These are phyloP conservation scores for Iselma pallidipennis DNA, from an alignment of 2,888 invertebrate species.

Conservation along the genomic window DNA sequence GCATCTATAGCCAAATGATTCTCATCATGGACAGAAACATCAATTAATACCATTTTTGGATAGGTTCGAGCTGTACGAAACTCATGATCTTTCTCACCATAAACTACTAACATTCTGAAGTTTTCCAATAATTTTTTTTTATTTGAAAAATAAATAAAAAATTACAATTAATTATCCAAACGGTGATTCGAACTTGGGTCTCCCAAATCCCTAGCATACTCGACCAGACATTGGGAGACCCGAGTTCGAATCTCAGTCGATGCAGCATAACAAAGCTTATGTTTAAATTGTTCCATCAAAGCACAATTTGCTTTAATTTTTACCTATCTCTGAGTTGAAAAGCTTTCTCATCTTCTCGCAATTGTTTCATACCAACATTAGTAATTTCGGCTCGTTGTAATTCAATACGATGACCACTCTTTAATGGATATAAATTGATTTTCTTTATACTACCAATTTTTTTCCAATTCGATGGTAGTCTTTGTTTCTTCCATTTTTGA, in stretches of 20 bases:
- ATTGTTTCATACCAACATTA: slow-evolving; percentile 44
- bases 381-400: slow-evolving; percentile 46
- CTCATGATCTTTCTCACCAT: slow-evolving; percentile 51
- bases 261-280: too few species aligned
- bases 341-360: slow-evolving; percentile 33
- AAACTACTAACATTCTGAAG: slow-evolving; percentile 55
- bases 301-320: too few species aligned
- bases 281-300: too few species aligned
- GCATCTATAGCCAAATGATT: slow-evolving; percentile 55
- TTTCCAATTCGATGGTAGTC: slow-evolving; percentile 47
- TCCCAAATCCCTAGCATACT: too few species aligned
- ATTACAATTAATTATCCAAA: too few species aligned
- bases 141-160: too few species aligned
- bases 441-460: slow-evolving; percentile 47
- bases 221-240: too few species aligned
- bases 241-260: too few species aligned
- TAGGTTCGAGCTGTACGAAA: slow-evolving; percentile 56
- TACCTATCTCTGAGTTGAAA: slow-evolving; percentile 48
- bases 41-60: slow-evolving; percentile 57
- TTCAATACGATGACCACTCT: slow-evolving; percentile 51
- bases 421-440: slow-evolving; percentile 51
- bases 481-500: slow-evolving; percentile 38
- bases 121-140: slow-evolving; percentile 17
- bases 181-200: too few species aligned
- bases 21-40: slow-evolving; percentile 52